phyloP scores from a whole-genome alignment of 2,113 vertebrate species.

The Nicator chloris region DNA sequence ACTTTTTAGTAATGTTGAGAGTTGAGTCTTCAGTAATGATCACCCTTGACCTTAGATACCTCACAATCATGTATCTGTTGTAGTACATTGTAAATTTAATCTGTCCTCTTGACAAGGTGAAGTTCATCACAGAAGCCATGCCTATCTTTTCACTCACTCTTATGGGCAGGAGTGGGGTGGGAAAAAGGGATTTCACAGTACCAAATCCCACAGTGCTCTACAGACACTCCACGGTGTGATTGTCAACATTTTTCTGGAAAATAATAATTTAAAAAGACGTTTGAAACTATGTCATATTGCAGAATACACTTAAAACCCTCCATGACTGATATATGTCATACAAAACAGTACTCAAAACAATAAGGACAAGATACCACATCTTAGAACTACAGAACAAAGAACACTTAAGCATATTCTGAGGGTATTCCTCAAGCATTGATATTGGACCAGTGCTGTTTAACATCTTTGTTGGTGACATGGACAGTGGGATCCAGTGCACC shows the following conservation, averaged over 20 bases:
- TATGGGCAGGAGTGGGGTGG: neutral
- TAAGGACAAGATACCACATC: neutral
- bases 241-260: neutral
- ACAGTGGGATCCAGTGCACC: too few species aligned
- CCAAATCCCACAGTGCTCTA: neutral
- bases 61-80: neutral
- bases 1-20: neutral
- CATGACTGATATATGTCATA: neutral
- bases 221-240: neutral
- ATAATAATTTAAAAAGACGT: neutral
- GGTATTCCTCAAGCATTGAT: neutral
- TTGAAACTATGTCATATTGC: neutral
- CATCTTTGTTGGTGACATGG: neutral
- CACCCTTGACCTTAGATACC: neutral
- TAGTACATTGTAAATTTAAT: neutral
- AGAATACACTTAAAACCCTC: neutral
- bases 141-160: neutral
- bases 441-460: accelerated
- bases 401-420: neutral
- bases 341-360: neutral
- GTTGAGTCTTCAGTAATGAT: neutral
- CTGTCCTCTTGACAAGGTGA: neutral
- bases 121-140: neutral
- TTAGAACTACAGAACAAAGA: neutral
- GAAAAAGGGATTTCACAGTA: neutral